Percentiles rank a stretch among this genome's conserved stretches.
These are phyloP conservation scores for Equus quagga DNA, from an alignment of 2,113 vertebrate genomes.

Conservation along the genomic window DNA sequence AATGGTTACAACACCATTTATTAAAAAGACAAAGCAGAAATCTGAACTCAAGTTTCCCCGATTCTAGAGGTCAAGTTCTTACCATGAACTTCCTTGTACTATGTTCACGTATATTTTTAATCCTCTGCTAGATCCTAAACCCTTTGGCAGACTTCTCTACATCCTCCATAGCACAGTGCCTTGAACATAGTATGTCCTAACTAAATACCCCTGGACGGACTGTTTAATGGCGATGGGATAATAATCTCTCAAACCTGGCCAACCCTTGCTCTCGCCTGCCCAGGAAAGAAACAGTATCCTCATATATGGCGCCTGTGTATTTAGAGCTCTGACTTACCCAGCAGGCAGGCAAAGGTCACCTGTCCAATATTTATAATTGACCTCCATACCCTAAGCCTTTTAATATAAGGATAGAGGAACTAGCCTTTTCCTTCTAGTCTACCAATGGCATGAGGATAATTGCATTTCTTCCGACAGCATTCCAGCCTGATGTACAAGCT, in stretches of 20 bases:
- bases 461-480: background rate
- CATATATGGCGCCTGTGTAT: background rate
- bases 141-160: background rate
- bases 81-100: background rate
- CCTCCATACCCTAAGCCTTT: background rate
- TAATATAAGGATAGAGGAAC: background rate
- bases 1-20: background rate
- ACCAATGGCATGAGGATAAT: background rate
- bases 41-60: background rate
- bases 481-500: background rate
- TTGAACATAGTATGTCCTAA: background rate
- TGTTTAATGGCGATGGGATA: background rate
- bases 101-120: background rate
- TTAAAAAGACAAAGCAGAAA: background rate
- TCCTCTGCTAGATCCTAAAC: background rate
- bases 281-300: background rate
- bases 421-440: background rate
- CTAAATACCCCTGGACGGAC: background rate
- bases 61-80: background rate
- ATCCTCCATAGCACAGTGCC: background rate
- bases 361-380: background rate
- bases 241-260: background rate
- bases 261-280: background rate
- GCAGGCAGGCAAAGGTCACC: background rate
- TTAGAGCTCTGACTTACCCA: background rate